These are phyloP conservation scores for Simalia tracyae DNA, from an alignment of 2,797 vertebrate genomes.

Conservation along the genomic window DNA sequence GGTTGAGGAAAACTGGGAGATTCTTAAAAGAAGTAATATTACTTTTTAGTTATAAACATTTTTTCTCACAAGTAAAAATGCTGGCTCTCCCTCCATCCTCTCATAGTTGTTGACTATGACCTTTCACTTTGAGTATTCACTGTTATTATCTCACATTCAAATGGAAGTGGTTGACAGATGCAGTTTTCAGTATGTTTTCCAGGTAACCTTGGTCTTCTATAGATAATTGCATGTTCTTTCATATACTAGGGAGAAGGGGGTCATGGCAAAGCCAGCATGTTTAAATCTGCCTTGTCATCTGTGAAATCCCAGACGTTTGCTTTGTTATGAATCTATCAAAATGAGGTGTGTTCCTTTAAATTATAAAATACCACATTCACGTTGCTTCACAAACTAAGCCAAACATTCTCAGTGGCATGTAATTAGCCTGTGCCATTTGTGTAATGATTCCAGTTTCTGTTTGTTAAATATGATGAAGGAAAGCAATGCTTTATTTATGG, in stretches of 20 bases:
- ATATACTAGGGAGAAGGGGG: neutral
- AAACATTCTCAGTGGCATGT: slow-evolving; percentile 2
- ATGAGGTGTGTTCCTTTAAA: neutral
- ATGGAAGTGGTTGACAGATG: neutral
- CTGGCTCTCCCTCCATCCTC: neutral
- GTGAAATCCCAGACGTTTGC: neutral
- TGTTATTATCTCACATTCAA: neutral
- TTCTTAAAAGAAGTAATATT: neutral
- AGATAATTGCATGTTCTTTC: neutral
- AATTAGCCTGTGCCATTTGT: slow-evolving; percentile 11
- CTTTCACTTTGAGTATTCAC: neutral
- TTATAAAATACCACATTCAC: neutral
- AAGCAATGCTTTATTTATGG: neutral
- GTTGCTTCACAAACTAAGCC: neutral
- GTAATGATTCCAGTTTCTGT: slow-evolving; percentile 17
- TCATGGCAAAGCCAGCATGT: neutral
- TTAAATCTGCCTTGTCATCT: neutral
- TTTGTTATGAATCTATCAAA: slow-evolving; percentile 15
- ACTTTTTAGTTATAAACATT: neutral
- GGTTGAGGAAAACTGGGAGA: neutral
- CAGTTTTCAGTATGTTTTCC: neutral
- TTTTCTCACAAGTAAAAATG: neutral
- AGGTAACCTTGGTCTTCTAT: neutral
- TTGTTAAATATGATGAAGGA: slow-evolving; percentile 4
- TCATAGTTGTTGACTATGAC: neutral